Evolutionary conservation across 2,797 vertebrate genomes (phyloP).

Genomic region (Propithecus perrieri): DNA sequence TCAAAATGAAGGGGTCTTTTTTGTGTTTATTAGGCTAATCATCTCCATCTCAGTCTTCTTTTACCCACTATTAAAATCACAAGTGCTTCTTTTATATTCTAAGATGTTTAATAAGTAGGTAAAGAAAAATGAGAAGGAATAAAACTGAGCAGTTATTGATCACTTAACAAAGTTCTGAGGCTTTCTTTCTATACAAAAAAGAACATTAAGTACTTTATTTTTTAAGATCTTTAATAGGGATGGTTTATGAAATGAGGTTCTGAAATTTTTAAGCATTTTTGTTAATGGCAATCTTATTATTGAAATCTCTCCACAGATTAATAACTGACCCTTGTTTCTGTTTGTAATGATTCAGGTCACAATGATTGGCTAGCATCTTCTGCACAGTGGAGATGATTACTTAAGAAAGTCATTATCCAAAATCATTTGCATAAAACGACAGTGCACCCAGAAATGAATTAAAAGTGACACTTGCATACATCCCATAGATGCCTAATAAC

Average conservation of each 20-base stretch:
- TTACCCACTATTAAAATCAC: slow-evolving; percentile 43
- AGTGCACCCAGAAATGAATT: slow-evolving; percentile 47
- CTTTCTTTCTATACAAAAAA: slow-evolving; percentile 43
- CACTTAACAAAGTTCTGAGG: slow-evolving; percentile 41
- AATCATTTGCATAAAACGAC: slow-evolving; percentile 77
- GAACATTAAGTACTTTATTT: slow-evolving; percentile 27
- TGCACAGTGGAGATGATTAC: slow-evolving; percentile 48
- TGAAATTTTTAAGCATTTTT: neutral
- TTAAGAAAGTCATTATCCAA: slow-evolving; percentile 75
- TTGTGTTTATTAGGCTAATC: slow-evolving; percentile 60
- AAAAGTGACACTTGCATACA: slow-evolving; percentile 24
- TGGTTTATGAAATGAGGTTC: neutral
- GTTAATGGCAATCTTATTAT: neutral
- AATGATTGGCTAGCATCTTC: slow-evolving; percentile 45
- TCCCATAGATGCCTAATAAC: neutral
- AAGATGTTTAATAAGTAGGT: slow-evolving; percentile 59
- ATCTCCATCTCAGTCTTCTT: slow-evolving; percentile 40
- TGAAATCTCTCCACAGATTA: neutral
- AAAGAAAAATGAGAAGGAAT: slow-evolving; percentile 35
- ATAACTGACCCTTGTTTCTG: slow-evolving; percentile 57
- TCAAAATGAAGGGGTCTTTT: slow-evolving; percentile 31
- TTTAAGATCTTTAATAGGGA: slow-evolving; percentile 46
- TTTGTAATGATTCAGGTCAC: slow-evolving; percentile 36
- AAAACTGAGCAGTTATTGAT: slow-evolving; percentile 59
- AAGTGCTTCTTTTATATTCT: slow-evolving; percentile 65